phyloP scores from a whole-genome alignment of 1,140 invertebrate genomes.

The Oscheius sp. region DNA sequence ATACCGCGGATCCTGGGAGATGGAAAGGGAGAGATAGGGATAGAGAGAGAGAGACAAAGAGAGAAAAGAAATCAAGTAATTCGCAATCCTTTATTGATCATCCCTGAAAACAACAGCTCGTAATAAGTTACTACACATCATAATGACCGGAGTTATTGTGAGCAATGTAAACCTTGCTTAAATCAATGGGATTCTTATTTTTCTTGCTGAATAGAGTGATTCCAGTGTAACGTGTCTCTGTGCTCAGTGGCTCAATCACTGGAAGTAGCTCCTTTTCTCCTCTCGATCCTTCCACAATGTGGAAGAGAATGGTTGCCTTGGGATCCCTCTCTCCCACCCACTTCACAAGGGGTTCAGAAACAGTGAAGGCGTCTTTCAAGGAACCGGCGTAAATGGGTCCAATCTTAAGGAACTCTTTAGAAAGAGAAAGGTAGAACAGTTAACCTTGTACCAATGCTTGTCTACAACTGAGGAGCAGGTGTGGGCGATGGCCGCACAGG shows the following conservation, averaged over 20 bases:
- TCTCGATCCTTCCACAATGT: neutral
- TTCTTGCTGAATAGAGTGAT: neutral
- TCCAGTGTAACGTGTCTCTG: neutral
- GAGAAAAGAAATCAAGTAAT: too few species aligned
- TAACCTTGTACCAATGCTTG: neutral
- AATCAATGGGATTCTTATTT: neutral
- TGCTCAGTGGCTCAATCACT: neutral
- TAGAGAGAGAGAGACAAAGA: too few species aligned
- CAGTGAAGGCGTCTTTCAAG: neutral
- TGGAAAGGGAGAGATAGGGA: too few species aligned
- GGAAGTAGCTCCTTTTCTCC: neutral
- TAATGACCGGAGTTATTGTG: conserved; percentile 17
- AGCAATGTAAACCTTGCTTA: neutral
- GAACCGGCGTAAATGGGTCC: conserved; percentile 6
- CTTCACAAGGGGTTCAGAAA: neutral
- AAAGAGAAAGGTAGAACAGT: neutral
- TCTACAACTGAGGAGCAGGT: neutral
- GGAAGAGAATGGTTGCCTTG: neutral
- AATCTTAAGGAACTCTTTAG: neutral
- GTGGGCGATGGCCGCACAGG: neutral
- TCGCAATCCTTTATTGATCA: too few species aligned
- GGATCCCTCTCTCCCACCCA: neutral
- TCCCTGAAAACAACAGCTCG: too few species aligned
- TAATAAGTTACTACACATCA: neutral
- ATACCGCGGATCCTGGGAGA: too few species aligned